These are phyloP conservation scores for Chrysolophus pictus DNA, from an alignment of 2,797 vertebrate genomes.

Conservation along the genomic window DNA sequence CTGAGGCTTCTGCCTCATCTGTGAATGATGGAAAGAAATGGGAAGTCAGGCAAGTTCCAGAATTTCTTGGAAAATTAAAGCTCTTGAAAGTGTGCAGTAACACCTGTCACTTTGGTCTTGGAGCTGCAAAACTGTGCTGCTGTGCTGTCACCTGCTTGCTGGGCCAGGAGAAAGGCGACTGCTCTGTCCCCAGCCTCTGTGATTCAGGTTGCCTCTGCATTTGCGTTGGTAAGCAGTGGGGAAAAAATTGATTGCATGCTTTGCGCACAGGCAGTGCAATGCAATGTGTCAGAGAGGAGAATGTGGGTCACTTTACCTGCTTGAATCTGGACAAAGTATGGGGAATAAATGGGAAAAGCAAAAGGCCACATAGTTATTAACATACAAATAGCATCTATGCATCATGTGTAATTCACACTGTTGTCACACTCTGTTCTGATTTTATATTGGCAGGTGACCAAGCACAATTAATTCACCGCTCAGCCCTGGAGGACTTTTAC, in stretches of 20 bases:
- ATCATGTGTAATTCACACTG: background rate
- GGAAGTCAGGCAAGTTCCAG: constrained; percentile 11
- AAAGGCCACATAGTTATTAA: background rate
- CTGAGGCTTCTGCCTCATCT: background rate
- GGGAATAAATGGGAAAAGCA: background rate
- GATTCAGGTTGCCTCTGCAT: background rate
- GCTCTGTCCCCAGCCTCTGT: background rate
- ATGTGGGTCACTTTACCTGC: background rate
- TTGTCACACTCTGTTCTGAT: background rate
- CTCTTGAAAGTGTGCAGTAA: background rate
- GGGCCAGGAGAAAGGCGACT: background rate
- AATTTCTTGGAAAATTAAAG: constrained; percentile 32
- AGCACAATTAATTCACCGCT: background rate
- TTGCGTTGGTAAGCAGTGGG: background rate
- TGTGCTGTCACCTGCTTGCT: constrained; percentile 41
- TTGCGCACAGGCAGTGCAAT: background rate
- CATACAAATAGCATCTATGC: background rate
- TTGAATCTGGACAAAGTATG: background rate
- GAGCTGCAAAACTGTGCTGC: constrained; percentile 20
- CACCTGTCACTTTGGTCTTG: constrained; percentile 29
- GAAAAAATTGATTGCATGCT: background rate
- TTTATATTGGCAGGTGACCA: background rate
- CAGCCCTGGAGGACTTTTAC: background rate
- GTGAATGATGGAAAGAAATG: background rate
- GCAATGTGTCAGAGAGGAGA: background rate